These are phyloP conservation scores for Phalacrocorax aristotelis DNA, from an alignment of 2,113 vertebrate genomes.

Conservation along the genomic window DNA sequence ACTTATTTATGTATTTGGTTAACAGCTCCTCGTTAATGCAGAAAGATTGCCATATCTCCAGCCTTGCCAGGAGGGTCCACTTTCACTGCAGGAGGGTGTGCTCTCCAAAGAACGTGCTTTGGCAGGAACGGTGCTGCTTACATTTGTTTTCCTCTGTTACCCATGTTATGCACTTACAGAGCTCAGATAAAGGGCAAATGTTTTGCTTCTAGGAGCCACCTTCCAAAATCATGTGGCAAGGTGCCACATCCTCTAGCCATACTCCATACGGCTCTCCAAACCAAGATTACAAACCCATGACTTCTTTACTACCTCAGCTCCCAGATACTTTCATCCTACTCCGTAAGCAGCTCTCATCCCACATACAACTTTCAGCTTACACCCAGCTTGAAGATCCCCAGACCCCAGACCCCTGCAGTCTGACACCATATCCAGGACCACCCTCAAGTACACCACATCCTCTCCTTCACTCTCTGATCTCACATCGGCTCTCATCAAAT, in stretches of 20 bases:
- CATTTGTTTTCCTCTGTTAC: constrained; percentile 1
- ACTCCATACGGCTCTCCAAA: background rate
- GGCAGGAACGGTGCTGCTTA: background rate
- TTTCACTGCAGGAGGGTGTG: constrained; percentile 4
- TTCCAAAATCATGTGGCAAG: background rate
- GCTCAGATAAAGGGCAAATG: background rate
- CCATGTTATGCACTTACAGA: background rate
- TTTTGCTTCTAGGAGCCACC: background rate
- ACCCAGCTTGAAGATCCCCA: background rate
- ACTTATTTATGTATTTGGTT: constrained; percentile 35
- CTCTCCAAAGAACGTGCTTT: constrained; percentile 5
- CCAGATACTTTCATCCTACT: background rate
- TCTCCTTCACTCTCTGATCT: background rate
- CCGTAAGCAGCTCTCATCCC: rapidly evolving
- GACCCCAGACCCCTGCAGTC: background rate
- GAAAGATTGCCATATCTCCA: background rate
- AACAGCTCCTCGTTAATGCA: background rate
- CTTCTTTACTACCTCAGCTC: background rate
- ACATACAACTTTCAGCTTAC: background rate
- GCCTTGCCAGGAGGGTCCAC: background rate
- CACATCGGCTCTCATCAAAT: background rate
- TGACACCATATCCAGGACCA: background rate
- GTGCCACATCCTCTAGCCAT: background rate
- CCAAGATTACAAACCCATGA: background rate
- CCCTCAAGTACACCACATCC: background rate